Base-by-base conservation (phyloP, 2,888 invertebrate species). In the Eubasilissa splendida region DNA sequence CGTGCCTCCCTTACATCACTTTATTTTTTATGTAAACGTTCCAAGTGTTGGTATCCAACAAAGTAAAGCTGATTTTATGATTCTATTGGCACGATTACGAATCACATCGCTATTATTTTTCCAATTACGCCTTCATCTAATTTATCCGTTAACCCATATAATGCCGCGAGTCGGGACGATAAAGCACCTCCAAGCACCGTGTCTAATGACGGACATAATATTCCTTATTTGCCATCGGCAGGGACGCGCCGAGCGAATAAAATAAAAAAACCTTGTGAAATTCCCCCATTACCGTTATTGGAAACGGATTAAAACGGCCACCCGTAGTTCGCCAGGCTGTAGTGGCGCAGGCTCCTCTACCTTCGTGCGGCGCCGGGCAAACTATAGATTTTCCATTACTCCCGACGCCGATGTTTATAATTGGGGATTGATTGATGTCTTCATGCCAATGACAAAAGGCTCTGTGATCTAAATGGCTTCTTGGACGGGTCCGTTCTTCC, bases 301-400 rank as follows among this genome's bases (percentile, higher is more conserved):
- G 80, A 80, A 80, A 80, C 33, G 77, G 77, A 80, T 80, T 80
- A 80, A 73, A 73, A 73, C 71, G 71, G 54, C 71, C 71, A 31
- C 56, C 56, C 56, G 31, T 73, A 33, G 76, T 70, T 60, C 8
- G 60, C 60, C 60, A 4, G 60, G n/a, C n/a, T 22, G n/a, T 60
- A 60, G 14, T 60, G 9, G n/a, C 8, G 58, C 58, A 58, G 4
- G 4, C n/a, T 58, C 11, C 58, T n/a, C 58, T 22, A n/a, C 58
- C 58, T n/a, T 10, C 3, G 4, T n/a, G 58, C 58, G 22, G 54
- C 53, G 33, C 10, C 10, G 70, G 70, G 53, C 8, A 54, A 70
- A 54, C 42, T 42, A 70, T 31, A 70, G 53, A 42, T 68, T 68
- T 68, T 50, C 68, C 68, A 68, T 68, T 68, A 68, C 50, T 68